phyloP scores from a whole-genome alignment of 2,888 invertebrate species.

The Stenolophus ochropezus region DNA sequence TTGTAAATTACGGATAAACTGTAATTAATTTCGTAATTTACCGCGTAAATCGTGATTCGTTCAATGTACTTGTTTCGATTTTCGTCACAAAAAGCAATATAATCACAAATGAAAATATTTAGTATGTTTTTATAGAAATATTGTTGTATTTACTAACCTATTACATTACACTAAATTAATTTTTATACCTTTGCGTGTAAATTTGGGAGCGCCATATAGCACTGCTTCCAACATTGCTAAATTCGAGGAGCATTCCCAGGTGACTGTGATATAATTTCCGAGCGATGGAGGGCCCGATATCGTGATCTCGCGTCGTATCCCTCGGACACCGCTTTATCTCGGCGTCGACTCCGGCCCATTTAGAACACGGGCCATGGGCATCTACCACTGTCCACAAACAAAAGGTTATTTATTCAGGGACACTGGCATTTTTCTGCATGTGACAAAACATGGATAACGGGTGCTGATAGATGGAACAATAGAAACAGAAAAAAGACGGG shows the following conservation, averaged over 20 bases:
- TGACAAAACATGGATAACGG: background rate
- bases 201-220: background rate
- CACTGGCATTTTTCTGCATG: conserved; percentile 38
- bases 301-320: conserved; percentile 12
- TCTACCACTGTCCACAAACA: conserved; percentile 39
- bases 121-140: too few relatives aligned
- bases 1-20: too few relatives aligned
- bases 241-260: conserved; percentile 33
- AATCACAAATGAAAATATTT: too few relatives aligned
- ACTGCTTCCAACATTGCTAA: conserved; percentile 17
- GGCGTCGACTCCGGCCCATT: background rate
- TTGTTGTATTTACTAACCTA: too few relatives aligned
- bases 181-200: background rate
- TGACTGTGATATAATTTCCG: conserved; percentile 43
- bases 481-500: background rate
- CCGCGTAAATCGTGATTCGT: too few relatives aligned
- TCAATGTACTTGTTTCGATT: too few relatives aligned
- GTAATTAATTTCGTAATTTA: too few relatives aligned
- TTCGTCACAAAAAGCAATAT: too few relatives aligned
- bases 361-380: conserved; percentile 8
- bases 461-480: background rate
- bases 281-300: conserved; percentile 22
- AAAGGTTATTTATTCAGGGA: conserved; percentile 43
- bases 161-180: too few relatives aligned
- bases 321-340: conserved; percentile 37